Evolutionary conservation across 2,888 invertebrate genomes (phyloP).

Genomic region (Epinotia ramella): DNA sequence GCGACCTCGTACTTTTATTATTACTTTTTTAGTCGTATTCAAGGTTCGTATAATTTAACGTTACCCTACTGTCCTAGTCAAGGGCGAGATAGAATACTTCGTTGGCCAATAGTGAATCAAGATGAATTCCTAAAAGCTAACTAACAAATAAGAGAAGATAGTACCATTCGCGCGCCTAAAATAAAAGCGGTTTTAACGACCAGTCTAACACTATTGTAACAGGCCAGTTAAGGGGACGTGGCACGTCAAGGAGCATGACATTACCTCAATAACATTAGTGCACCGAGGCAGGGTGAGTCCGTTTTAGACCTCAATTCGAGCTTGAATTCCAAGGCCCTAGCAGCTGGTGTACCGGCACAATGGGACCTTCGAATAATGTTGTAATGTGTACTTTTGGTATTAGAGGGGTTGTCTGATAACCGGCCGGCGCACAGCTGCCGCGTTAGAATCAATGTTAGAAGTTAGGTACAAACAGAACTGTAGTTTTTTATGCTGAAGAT

Average conservation of each 20-base stretch:
- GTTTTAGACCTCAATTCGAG: constrained; percentile 34
- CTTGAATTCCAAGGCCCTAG: constrained; percentile 49
- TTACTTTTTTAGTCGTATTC: constrained; percentile 29
- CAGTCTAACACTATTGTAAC: not conserved
- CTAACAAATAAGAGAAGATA: not conserved
- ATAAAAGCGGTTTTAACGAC: constrained; percentile 20
- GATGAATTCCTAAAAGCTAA: not conserved
- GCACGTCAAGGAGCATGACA: constrained; percentile 15
- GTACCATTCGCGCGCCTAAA: not conserved
- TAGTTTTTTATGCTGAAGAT: not conserved
- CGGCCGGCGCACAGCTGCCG: constrained; percentile 60
- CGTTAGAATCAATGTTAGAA: constrained; percentile 61
- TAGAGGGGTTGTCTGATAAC: constrained; percentile 63
- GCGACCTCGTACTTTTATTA: constrained; percentile 50
- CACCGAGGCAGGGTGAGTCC: constrained; percentile 10
- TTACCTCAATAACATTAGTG: constrained; percentile 18
- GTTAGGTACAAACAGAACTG: not conserved
- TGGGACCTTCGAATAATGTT: constrained; percentile 56
- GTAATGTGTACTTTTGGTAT: constrained; percentile 62
- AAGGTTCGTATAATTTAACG: constrained; percentile 38
- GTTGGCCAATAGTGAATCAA: not conserved
- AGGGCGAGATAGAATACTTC: constrained; percentile 11
- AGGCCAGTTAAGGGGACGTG: constrained; percentile 7
- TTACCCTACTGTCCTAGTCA: constrained; percentile 34
- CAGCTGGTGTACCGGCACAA: constrained; percentile 63